Conservation (phyloP, 1,140 invertebrate genomes). For the Ectropis grisescens region DNA sequence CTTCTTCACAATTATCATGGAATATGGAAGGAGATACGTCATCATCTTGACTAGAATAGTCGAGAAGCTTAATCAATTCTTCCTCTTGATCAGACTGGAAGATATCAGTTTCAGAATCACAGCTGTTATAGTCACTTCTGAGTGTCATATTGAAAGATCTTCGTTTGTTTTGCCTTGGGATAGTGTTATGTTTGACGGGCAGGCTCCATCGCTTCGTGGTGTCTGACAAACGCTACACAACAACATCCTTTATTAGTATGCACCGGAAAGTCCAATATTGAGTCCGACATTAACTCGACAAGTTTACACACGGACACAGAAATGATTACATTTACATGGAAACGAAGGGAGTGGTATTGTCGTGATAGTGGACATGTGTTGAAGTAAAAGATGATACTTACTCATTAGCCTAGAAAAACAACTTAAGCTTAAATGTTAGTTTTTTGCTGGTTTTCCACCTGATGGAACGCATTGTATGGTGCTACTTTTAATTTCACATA, state of each 20-base stretch:
- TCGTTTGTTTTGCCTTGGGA: constrained; percentile 28
- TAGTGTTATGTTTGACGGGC: constrained; percentile 40
- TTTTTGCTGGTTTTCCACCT: too few relatives aligned
- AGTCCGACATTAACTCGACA: too few relatives aligned
- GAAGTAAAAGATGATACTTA: too few relatives aligned
- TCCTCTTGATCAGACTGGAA: constrained; percentile 86
- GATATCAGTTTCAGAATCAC: constrained; percentile 81
- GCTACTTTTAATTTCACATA: too few relatives aligned
- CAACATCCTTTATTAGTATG: constrained; percentile 17
- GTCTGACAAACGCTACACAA: constrained; percentile 51
- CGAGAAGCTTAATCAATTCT: constrained; percentile 77
- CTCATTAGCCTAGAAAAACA: too few relatives aligned
- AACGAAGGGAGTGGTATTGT: too few relatives aligned
- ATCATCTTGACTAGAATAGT: constrained; percentile 67
- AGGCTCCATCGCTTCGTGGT: constrained; percentile 61
- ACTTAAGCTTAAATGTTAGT: too few relatives aligned
- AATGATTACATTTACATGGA: constrained; percentile 13
- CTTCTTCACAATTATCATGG: constrained; percentile 54
- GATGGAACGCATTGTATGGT: too few relatives aligned
- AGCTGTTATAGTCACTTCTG: constrained; percentile 45
- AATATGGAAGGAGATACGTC: constrained; percentile 59
- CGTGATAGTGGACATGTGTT: too few relatives aligned
- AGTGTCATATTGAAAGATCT: constrained; percentile 27
- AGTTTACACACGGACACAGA: constrained; percentile 16
- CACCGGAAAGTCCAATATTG: constrained; percentile 53